These are phyloP conservation scores for Mactromeris polynyma DNA, from an alignment of 2,888 invertebrate species.

Conservation along the genomic window DNA sequence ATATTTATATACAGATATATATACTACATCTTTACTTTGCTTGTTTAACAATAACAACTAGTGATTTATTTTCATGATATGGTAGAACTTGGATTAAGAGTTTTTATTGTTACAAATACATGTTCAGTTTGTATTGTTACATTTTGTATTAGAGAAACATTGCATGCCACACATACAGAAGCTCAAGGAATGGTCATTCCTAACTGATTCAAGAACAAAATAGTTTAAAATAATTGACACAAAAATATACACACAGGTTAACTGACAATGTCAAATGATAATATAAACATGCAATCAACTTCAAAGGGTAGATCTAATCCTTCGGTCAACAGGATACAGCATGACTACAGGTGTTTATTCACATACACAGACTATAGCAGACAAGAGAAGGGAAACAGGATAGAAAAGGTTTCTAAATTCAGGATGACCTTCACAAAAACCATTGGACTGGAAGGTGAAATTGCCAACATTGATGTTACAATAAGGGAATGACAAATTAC, in stretches of 20 bases:
- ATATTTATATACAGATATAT: no score
- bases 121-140: background rate
- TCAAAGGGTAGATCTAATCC: background rate
- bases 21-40: no score
- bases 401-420: no score
- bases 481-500: background rate
- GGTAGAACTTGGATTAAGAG: no score
- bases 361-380: background rate
- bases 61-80: no score
- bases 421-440: background rate
- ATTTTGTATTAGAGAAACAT: conserved; percentile 1
- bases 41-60: no score
- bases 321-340: background rate
- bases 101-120: background rate
- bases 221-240: background rate
- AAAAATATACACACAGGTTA: background rate
- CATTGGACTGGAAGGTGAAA: background rate
- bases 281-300: background rate
- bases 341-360: background rate
- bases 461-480: background rate
- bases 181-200: background rate
- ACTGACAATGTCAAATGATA: background rate
- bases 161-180: background rate
- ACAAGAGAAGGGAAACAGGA: no score
- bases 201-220: background rate